These are phyloP conservation scores for Cossypha caffra DNA, from an alignment of 2,797 vertebrate species.

Conservation along the genomic window DNA sequence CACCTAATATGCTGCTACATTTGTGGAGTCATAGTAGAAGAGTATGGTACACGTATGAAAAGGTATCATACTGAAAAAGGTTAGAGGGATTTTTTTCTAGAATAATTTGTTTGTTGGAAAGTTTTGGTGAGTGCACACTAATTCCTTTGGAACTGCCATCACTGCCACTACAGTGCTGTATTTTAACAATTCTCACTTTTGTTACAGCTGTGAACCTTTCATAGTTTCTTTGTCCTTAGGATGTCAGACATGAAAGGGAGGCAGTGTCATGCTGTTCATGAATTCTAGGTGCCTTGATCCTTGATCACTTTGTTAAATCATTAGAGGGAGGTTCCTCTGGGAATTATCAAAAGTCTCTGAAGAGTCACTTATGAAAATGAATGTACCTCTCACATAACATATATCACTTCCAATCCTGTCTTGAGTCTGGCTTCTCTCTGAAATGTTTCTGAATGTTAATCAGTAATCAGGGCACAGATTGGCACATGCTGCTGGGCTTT, in stretches of 20 bases:
- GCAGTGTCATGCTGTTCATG: conserved; percentile 43
- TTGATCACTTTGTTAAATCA: conserved; percentile 65
- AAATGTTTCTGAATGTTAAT: conserved; percentile 42
- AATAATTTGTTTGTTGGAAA: conserved; percentile 23
- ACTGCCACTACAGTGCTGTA: background rate
- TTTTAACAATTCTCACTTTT: conserved; percentile 50
- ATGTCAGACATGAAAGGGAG: conserved; percentile 65
- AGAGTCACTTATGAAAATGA: conserved; percentile 58
- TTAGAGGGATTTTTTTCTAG: background rate
- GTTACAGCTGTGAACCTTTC: conserved; percentile 40
- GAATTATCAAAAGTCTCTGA: conserved; percentile 59
- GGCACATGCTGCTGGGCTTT: conserved; percentile 67
- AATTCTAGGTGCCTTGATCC: conserved; percentile 67
- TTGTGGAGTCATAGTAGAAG: background rate
- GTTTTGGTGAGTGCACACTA: background rate
- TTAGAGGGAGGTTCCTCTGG: conserved; percentile 55
- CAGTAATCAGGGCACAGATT: conserved; percentile 58
- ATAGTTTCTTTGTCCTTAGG: conserved; percentile 58
- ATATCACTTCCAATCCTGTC: conserved; percentile 46
- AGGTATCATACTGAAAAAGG: background rate
- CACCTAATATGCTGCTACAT: background rate
- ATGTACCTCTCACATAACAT: conserved; percentile 32
- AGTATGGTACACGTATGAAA: background rate
- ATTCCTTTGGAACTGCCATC: conserved; percentile 2
- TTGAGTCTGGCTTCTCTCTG: background rate